Base-by-base conservation (phyloP, 1,140 invertebrate species). In the Philopotamus ludificatus region DNA sequence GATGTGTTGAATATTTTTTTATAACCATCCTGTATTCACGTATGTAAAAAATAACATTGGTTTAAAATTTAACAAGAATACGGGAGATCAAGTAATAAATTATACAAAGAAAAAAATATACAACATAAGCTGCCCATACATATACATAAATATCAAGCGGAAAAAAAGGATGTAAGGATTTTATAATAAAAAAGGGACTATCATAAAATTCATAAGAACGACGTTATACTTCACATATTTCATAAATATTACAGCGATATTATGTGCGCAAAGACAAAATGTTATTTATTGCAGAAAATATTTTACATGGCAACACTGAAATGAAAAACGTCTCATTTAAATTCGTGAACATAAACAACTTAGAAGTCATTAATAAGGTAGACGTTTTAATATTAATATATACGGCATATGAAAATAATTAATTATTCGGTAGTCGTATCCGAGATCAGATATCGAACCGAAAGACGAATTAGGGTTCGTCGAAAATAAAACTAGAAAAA, bases 371-470 rank as follows among this genome's bases (percentile, higher is more conserved):
- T n/a, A n/a, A n/a, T n/a, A n/a, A n/a, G n/a, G n/a, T n/a, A n/a
- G n/a, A n/a, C n/a, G n/a, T n/a, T n/a, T n/a, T n/a, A 15, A 18
- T 44, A 44, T 44, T 12, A 15, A 44, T 9, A 18, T 44, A 44
- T 44, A 9, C 41, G 9, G n/a, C 3, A 44, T 44, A 44, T 39
- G 34, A n/a, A n/a, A n/a, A n/a, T n/a, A 34, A 42, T 20, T 42
- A 60, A 42, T 63, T 53, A 50, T 62, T 63, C 61, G 65, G 65
- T 63, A 67, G 65, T 51, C 49, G 42, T 4, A 12, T 15, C 15
- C 26, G 10, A 25, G 15, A 4, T 12, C 21, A 57, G 25, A 47
- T 47, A 47, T 47, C 44, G 44, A 47, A 9, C 15, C 15, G 15
- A 47, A 12, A 20, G 18, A 47, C 44, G 44, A 47, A 47, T 47